Evolutionary conservation across 2,797 vertebrate species (phyloP), one percentile per base, ranked within the genome.

Genomic region (Rhinoraja longicauda): DNA sequence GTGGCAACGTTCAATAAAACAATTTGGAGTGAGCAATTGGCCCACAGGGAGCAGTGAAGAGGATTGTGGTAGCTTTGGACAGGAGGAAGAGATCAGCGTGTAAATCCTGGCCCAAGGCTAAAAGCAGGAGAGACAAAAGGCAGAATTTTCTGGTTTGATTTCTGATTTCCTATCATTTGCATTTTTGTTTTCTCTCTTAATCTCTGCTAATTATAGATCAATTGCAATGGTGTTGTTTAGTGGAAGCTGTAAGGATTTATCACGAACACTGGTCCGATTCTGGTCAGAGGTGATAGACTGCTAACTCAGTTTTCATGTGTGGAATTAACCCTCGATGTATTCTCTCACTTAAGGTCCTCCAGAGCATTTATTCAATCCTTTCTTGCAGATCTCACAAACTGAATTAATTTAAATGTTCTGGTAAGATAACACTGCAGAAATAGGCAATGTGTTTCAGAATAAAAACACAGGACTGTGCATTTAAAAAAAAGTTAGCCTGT

Each of bases 121-220:
- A 82, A 57, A 57, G 79, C 79, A 82, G 21, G 45, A 70, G 79
- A 82, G 79, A 82, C 79, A 82, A 82, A 82, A 53, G 79, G 79
- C 79, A 86, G 82, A 15, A 86, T 32, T 86, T 64, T 64, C 82
- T 86, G 12, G 26, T 86, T 64, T 64, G 82, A 64, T 86, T 86
- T 62, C 57, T 62, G 57, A 32, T 86, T 86, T 86, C 82, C 82
- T 15, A 7, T 86, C n/a, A 17, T 64, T 64, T 62, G 57, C 77
- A 32, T 32, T 86, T 64, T 13, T 77, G 76, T 32, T 76, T 59
- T 86, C 62, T 64, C 82, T 86, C 62, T 86, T 64, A 86, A 86
- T 86, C 82, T 86, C 82, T 64, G 82, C 82, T 86, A 86, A 86
- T 86, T 86, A 59, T 64, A 32, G 82, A 64, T 86, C 86, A 86